Evolutionary conservation across 2,888 invertebrate species (phyloP), one percentile per base, ranked within the genome.

Genomic region (Rhagonycha fulva): DNA sequence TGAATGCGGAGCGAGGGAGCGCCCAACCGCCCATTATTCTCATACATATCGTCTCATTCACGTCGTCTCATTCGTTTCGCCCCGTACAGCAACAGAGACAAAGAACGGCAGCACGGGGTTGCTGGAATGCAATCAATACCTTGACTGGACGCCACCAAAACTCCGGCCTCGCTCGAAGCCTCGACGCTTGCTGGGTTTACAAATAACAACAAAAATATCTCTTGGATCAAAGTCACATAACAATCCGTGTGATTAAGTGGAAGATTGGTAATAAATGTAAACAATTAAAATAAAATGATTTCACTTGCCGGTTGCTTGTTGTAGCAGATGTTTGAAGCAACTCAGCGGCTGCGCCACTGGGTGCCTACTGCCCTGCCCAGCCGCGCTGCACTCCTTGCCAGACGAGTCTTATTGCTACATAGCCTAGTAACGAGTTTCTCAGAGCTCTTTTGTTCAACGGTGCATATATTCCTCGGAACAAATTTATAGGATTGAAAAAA

Each of bases 311-410:
- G 62, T 19, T 62, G 71, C 68, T 73, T 76, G 61, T 61, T 71
- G 72, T 75, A 75, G 78, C 76, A 76, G 78, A 76, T 78, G 79
- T 79, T 74, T 74, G 71, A 76, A 73, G 70, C 71, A 72, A 62
- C 72, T 81, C 78, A 77, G 82, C 82, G 83, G 80, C 82, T 82
- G 84, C 84, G 83, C 83, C 80, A 77, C 77, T 79, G 81, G 47
- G 80, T 81, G 79, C 80, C 81, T 71, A 77, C 80, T 85, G 87
- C 88, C 88, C 88, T 86, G 83, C 84, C 83, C 84, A 82, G 82
- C 82, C 84, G 82, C 85, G 78, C 82, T 81, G 83, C 83, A 82
- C 82, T 81, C 85, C 87, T 85, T 87, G 87, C 82, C 83, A 83
- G 83, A 83, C 84, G 81, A 81, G 82, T 80, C 82, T 81, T 82